phyloP scores from a whole-genome alignment of 2,797 vertebrate genomes.

The Crax fasciolata region DNA sequence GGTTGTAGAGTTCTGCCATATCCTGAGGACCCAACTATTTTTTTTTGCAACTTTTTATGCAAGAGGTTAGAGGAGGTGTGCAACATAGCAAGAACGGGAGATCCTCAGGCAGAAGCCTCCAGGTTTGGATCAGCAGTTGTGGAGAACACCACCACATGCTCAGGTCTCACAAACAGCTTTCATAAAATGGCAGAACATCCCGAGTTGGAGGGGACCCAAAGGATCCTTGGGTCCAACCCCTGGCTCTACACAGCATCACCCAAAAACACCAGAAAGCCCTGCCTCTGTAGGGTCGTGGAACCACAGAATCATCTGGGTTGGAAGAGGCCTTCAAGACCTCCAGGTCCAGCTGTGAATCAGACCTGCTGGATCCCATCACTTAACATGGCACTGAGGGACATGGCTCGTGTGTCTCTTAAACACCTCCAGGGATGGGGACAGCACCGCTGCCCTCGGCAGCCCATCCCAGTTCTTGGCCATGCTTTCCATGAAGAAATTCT shows the following conservation, averaged over 20 bases:
- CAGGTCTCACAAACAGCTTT: not conserved
- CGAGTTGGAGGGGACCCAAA: not conserved
- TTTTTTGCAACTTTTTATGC: not conserved
- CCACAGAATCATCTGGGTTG: not conserved
- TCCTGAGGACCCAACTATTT: not conserved
- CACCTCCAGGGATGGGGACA: too few species aligned
- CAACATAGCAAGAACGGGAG: not conserved
- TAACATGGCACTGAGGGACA: too few species aligned
- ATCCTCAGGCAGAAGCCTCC: not conserved
- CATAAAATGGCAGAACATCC: not conserved
- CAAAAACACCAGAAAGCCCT: not conserved
- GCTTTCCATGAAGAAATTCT: not conserved
- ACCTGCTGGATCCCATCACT: not conserved
- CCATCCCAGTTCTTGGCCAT: not conserved
- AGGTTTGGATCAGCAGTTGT: not conserved
- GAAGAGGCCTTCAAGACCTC: not conserved
- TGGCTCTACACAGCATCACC: not conserved
- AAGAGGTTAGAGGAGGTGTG: not conserved
- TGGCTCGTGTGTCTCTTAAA: too few species aligned
- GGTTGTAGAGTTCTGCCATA: not conserved
- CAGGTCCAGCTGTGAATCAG: not conserved
- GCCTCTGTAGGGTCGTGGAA: not conserved
- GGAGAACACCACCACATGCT: not conserved
- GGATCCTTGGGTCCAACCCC: not conserved
- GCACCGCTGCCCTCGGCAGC: not conserved